phyloP scores from a whole-genome alignment of 2,797 vertebrate genomes.

The Bovichtus variegatus region DNA sequence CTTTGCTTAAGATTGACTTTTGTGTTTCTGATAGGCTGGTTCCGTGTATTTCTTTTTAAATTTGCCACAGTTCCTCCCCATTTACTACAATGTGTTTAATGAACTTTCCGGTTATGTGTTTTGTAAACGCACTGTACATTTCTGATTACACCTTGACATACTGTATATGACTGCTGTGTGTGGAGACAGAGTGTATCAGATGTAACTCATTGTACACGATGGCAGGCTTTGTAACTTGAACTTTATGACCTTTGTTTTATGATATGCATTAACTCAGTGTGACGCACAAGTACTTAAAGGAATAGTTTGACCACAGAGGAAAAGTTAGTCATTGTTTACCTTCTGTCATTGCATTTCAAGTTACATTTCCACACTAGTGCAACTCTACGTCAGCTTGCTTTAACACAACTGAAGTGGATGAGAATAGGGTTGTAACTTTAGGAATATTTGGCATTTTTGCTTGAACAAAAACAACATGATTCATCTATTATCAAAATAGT shows the following conservation, averaged over 20 bases:
- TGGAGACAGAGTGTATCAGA: neutral
- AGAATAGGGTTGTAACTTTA: neutral
- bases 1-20: slow-evolving; percentile 25
- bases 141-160: neutral
- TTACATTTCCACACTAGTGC: neutral
- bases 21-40: slow-evolving; percentile 22
- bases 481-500: neutral
- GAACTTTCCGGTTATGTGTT: neutral
- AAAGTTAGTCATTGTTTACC: slow-evolving; percentile 6
- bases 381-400: slow-evolving; percentile 2
- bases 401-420: neutral
- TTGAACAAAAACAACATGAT: neutral
- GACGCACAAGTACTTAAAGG: neutral
- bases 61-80: neutral
- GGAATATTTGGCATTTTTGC: neutral
- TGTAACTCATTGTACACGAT: slow-evolving; percentile 18
- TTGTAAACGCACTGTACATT: neutral
- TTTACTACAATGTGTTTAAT: neutral
- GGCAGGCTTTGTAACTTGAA: slow-evolving; percentile 5
- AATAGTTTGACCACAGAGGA: slow-evolving; percentile 2
- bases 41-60: neutral
- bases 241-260: slow-evolving; percentile 14
- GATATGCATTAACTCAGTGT: slow-evolving; percentile 6
- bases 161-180: neutral
- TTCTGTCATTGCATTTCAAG: slow-evolving; percentile 10